phyloP scores from a whole-genome alignment of 2,888 invertebrate genomes.

The Horisme vitalbata region DNA sequence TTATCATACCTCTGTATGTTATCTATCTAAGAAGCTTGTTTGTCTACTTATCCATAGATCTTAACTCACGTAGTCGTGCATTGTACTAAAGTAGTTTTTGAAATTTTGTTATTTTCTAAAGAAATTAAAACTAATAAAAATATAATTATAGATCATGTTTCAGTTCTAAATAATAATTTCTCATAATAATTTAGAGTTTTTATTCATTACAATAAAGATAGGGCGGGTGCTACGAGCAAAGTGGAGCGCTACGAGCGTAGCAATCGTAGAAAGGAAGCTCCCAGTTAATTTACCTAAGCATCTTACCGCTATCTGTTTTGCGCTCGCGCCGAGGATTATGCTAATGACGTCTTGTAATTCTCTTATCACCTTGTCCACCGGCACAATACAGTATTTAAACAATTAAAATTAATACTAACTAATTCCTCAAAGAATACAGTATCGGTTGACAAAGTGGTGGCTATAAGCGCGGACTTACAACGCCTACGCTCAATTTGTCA shows the following conservation, averaged over 20 bases:
- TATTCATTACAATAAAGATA: conserved; percentile 46
- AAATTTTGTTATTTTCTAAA: too few species aligned
- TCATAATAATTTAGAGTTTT: conserved; percentile 26
- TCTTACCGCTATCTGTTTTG: conserved; percentile 77
- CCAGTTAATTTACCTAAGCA: conserved; percentile 77
- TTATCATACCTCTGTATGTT: conserved; percentile 9
- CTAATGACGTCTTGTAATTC: conserved; percentile 73
- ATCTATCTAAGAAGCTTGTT: too few species aligned
- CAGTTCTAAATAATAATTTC: not conserved
- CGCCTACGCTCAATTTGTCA: conserved; percentile 83
- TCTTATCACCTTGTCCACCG: conserved; percentile 75
- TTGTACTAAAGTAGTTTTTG: too few species aligned
- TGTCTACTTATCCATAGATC: too few species aligned
- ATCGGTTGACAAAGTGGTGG: conserved; percentile 43
- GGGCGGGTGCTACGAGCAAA: conserved; percentile 38
- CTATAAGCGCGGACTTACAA: conserved; percentile 52
- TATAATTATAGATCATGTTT: not conserved
- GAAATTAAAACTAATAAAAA: too few species aligned
- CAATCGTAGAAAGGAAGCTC: conserved; percentile 47
- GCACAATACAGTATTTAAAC: conserved; percentile 42
- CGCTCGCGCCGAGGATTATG: conserved; percentile 75
- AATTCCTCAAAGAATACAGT: conserved; percentile 8
- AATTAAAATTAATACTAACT: conserved; percentile 33
- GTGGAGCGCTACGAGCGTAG: conserved; percentile 41
- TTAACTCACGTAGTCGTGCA: too few species aligned